Evolutionary conservation across 2,888 invertebrate species (phyloP), one percentile per base, ranked within the genome.

Genomic region (Zaprionus lineosus): DNA sequence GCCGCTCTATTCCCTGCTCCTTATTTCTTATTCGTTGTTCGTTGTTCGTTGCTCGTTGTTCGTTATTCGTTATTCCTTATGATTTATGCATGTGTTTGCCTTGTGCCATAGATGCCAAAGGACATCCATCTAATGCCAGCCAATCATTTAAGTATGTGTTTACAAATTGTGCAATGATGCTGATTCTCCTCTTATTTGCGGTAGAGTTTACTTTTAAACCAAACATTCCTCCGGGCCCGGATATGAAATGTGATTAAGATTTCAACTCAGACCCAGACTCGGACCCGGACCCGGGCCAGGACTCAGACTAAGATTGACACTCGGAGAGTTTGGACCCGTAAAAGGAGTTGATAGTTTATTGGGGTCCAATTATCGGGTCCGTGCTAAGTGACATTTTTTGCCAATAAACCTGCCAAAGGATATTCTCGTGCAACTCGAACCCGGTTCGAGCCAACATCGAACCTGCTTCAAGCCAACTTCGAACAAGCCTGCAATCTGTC

Each of bases 61-160:
- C n/a, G n/a, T n/a, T n/a, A n/a, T n/a, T n/a, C n/a, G n/a, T n/a
- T n/a, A n/a, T n/a, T 16, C 0, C 39, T 29, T 59, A 60, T 68
- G 68, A 71, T 68, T 68, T 71, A 71, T 68, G 66, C 47, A 69
- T n/a, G n/a, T n/a, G n/a, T 69, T 56, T 69, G 46, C 46, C 28
- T 64, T 52, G 56, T 46, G 46, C 46, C 36, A 64, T 51, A 37
- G 41, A 55, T 66, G 51, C 48, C 2, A 24, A 2, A 19, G 19
- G 19, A 19, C 5, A 19, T 19, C 19, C 3, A 5, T n/a, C n/a
- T n/a, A 19, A 19, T 12, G 24, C 9, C 9, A 21, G 8, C 5
- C 66, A 65, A 68, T 59, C 66, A 71, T 71, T 68, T 71, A 50
- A 71, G 66, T 71, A 68, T 65, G 65, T 71, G 71, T 68, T 71